Evolutionary conservation across 2,113 vertebrate species (phyloP).

Genomic region (Callocephalon fimbriatum): DNA sequence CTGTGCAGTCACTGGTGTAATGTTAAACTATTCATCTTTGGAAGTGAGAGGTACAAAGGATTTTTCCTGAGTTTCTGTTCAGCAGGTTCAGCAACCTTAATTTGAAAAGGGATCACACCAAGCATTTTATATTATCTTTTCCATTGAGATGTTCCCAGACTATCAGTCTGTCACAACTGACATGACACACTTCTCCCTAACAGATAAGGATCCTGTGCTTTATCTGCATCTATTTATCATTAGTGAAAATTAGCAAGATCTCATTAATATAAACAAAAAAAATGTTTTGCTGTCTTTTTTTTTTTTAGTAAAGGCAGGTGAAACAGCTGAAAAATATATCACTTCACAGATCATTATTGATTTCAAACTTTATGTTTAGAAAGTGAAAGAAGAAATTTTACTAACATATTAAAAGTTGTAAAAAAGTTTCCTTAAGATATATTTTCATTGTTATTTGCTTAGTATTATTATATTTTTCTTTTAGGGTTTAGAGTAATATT

Average conservation of each 20-base stretch:
- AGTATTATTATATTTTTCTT: neutral
- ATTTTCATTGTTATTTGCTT: neutral
- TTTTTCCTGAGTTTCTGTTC: neutral
- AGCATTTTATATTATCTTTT: neutral
- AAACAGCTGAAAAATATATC: too few relatives aligned
- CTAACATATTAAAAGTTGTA: neutral
- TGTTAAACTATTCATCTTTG: neutral
- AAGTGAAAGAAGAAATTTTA: neutral
- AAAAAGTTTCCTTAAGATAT: neutral
- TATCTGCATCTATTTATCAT: neutral
- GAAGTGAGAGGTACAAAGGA: neutral
- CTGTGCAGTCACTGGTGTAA: neutral
- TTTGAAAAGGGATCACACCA: neutral
- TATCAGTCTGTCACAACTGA: neutral
- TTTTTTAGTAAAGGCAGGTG: neutral
- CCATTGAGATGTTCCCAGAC: neutral
- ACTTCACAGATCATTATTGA: neutral
- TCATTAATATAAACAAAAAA: neutral
- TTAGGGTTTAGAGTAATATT: neutral
- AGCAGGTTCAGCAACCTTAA: neutral
- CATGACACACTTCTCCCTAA: fast-evolving
- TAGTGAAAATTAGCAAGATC: neutral
- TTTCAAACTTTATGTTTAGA: neutral
- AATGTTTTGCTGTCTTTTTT: fast-evolving
- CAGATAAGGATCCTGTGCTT: neutral